Conservation (phyloP, 2,888 invertebrate species). For the Strigamia crassipes region DNA sequence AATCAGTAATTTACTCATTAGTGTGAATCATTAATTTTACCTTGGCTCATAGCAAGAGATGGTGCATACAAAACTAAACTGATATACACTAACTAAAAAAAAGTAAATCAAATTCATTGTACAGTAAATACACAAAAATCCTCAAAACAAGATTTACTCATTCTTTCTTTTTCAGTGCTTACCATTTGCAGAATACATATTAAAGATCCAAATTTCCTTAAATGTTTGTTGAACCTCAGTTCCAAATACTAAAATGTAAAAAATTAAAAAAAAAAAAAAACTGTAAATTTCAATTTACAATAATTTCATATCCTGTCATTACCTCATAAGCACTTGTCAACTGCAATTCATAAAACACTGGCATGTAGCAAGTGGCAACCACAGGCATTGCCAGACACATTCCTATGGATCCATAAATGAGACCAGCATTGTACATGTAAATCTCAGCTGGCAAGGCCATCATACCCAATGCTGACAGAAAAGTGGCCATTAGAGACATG, state of each 20-base stretch:
- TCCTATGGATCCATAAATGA: background rate
- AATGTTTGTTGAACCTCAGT: constrained; percentile 43
- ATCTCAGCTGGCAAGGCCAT: constrained; percentile 44
- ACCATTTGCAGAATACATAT: constrained; percentile 46
- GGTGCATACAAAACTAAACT: constrained; percentile 50
- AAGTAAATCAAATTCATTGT: background rate
- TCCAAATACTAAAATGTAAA: constrained; percentile 47
- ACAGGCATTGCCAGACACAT: constrained; percentile 21
- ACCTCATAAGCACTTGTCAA: constrained; percentile 43
- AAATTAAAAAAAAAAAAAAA: background rate
- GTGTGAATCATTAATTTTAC: background rate
- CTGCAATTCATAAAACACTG: constrained; percentile 44
- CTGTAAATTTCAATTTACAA: background rate
- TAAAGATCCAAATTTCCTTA: constrained; percentile 46
- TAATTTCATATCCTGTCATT: background rate
- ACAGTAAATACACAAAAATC: background rate
- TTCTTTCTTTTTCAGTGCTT: background rate
- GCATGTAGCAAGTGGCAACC: constrained; percentile 29
- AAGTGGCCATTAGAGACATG: constrained; percentile 45
- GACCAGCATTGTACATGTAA: constrained; percentile 40
- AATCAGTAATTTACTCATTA: background rate
- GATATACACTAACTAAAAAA: constrained; percentile 48
- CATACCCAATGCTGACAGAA: constrained; percentile 43
- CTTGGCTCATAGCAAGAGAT: constrained; percentile 49
- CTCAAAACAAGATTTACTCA: background rate